Conservation (phyloP, 1,140 invertebrate genomes). For the Hylyphantes graminicola region DNA sequence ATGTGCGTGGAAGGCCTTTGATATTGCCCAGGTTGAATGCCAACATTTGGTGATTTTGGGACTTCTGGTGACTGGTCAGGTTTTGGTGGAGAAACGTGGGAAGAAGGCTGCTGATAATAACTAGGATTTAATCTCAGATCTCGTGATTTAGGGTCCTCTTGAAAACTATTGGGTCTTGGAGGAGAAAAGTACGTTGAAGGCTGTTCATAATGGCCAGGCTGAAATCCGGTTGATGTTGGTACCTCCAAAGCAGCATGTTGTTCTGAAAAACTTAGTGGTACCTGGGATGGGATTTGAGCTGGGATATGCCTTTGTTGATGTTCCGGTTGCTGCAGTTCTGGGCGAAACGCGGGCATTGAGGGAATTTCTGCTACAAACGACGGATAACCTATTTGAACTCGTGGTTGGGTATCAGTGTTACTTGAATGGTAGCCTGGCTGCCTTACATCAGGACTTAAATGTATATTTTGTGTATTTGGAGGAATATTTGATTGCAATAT, state of each 20-base stretch:
- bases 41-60: background rate
- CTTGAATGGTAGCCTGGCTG: slow-evolving; percentile 4
- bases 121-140: too few species aligned
- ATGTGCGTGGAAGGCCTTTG: too few species aligned
- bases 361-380: background rate
- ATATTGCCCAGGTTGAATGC: background rate
- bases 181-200: background rate
- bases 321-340: background rate
- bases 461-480: background rate
- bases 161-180: too few species aligned
- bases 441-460: background rate
- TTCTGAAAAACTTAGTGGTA: too few species aligned
- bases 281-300: background rate
- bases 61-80: background rate
- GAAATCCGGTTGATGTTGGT: too few species aligned
- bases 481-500: background rate
- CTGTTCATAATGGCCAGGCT: too few species aligned
- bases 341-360: background rate
- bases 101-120: background rate
- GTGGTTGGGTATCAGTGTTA: background rate
- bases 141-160: background rate
- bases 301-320: background rate
- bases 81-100: background rate
- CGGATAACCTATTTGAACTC: background rate
- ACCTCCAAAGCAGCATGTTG: too few species aligned